phyloP scores from a whole-genome alignment of 2,797 vertebrate genomes.

The Monodelphis domestica region DNA sequence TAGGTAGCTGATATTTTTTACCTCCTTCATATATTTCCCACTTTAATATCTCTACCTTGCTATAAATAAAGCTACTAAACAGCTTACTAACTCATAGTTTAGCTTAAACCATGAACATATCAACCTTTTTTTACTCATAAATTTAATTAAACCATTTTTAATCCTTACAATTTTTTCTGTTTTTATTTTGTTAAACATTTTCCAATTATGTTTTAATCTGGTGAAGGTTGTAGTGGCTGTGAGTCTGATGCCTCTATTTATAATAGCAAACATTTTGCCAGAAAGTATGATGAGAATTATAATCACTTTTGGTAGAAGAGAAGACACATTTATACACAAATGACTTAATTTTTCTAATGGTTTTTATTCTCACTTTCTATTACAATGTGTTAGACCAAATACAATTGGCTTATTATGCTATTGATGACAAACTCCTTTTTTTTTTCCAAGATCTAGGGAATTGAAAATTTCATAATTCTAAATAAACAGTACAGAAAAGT shows the following conservation, averaged over 20 bases:
- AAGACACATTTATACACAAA: slow-evolving; percentile 44
- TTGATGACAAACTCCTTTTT: slow-evolving; percentile 66
- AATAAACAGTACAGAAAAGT: slow-evolving; percentile 58
- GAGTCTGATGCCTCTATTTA: not conserved
- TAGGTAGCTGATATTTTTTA: too few relatives aligned
- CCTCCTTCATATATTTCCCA: too few relatives aligned
- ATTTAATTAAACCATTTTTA: too few relatives aligned
- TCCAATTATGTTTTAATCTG: not conserved
- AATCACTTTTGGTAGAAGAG: slow-evolving; percentile 28
- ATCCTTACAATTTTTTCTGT: too few relatives aligned
- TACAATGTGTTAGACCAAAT: slow-evolving; percentile 60
- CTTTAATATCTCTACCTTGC: too few relatives aligned
- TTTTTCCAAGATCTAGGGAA: slow-evolving; percentile 65
- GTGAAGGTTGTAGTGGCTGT: not conserved
- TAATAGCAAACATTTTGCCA: not conserved
- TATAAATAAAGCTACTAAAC: too few relatives aligned
- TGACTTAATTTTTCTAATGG: slow-evolving; percentile 57
- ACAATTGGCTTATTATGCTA: slow-evolving; percentile 48
- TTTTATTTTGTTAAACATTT: not conserved
- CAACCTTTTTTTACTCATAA: too few relatives aligned
- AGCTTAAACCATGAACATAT: too few relatives aligned
- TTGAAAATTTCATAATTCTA: slow-evolving; percentile 59
- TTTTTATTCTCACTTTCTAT: slow-evolving; percentile 76
- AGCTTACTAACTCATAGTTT: too few relatives aligned
- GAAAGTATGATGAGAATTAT: not conserved